A percentile compares a stretch with the other conserved stretches of the same genome.
phyloP scores from a whole-genome alignment of 2,113 vertebrate species.

The Odontophorus gujanensis region DNA sequence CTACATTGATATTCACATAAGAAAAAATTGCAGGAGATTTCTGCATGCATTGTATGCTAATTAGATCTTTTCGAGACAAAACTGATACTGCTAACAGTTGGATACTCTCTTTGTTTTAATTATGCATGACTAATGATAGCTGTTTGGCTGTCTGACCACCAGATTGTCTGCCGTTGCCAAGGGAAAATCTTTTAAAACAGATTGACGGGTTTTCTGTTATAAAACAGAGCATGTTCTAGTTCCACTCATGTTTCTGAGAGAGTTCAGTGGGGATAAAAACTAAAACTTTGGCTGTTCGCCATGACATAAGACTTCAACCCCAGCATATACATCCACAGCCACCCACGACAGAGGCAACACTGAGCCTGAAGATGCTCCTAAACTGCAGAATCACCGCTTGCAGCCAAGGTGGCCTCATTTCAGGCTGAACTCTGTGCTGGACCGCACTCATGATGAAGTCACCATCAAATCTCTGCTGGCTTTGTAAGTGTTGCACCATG shows the following conservation, averaged over 20 bases:
- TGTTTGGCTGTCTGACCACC: slow-evolving; percentile 64
- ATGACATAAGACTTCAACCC: not conserved
- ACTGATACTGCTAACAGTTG: slow-evolving; percentile 35
- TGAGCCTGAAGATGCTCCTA: not conserved
- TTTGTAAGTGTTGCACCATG: accelerated
- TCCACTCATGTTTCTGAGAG: not conserved
- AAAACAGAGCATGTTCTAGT: not conserved
- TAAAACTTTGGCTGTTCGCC: not conserved
- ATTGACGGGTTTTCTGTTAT: not conserved
- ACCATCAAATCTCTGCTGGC: accelerated
- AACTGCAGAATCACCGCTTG: not conserved
- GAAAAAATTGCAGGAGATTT: not conserved
- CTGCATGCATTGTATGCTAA: not conserved
- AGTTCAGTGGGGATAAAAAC: not conserved
- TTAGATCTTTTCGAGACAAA: slow-evolving; percentile 2
- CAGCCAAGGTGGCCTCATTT: not conserved
- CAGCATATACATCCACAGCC: not conserved
- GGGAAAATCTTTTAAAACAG: slow-evolving; percentile 49
- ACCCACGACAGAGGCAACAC: not conserved
- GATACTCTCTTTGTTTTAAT: slow-evolving; percentile 62
- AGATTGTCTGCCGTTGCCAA: slow-evolving; percentile 41
- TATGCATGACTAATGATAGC: slow-evolving; percentile 56
- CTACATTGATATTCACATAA: not conserved
- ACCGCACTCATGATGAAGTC: not conserved
- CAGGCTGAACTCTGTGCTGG: not conserved